Evolutionary conservation across 2,797 vertebrate genomes (phyloP).

Genomic region (Steatocranus sp.): DNA sequence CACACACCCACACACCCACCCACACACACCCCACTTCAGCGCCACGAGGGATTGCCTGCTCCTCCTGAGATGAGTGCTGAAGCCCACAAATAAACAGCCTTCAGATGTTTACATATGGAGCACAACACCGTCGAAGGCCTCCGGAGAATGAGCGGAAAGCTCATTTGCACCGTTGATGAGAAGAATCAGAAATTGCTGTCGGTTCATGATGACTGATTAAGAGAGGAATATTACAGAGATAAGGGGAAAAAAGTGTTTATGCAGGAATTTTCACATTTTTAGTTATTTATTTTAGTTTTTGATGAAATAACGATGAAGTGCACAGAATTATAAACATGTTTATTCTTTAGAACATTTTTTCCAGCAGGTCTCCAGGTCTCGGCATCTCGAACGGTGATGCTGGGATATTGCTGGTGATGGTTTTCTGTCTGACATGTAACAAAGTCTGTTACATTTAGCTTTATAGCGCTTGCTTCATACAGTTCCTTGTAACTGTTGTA

Average conservation of each 20-base stretch:
- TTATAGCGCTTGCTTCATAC: neutral
- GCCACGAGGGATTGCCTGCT: constrained; percentile 30
- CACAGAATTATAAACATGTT: neutral
- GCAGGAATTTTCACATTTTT: neutral
- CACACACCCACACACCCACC: too few relatives aligned
- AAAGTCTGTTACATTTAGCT: neutral
- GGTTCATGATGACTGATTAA: constrained; percentile 9
- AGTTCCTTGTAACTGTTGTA: neutral
- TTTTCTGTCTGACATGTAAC: neutral
- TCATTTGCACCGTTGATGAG: constrained; percentile 45
- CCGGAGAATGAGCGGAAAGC: constrained; percentile 23
- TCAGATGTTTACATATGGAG: constrained; percentile 64
- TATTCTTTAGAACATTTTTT: neutral
- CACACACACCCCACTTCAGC: neutral
- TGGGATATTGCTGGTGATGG: neutral
- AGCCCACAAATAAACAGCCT: constrained; percentile 64
- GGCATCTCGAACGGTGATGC: neutral
- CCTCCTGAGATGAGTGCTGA: constrained; percentile 39
- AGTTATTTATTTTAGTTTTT: neutral
- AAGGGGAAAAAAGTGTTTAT: neutral
- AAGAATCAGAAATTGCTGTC: constrained; percentile 16
- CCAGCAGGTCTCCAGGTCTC: neutral
- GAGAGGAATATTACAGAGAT: neutral
- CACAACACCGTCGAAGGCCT: constrained; percentile 10
- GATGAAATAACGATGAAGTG: neutral